Evolutionary conservation across 2,113 vertebrate genomes (phyloP), one percentile per base, ranked within the genome.

Genomic region (Vicugna pacos): DNA sequence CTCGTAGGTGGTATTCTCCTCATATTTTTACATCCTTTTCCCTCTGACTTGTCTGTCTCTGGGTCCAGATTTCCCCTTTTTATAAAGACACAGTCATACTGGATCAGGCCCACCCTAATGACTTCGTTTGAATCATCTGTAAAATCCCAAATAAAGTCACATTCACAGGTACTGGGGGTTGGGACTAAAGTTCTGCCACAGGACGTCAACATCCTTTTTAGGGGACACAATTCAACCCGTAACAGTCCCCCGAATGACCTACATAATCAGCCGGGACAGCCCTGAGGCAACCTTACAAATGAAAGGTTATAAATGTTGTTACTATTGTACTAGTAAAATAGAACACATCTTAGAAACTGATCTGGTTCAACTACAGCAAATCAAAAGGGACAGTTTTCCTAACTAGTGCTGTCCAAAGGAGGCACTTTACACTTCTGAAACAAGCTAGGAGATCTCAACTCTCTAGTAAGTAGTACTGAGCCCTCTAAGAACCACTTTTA

Each of bases 121-220:
- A 95, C 32, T 95, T 65, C 48, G 42, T 67, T 64, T 67, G 73
- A 42, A 50, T 73, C 19, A 54, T 54, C n/a, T 82, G 16, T 35
- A 73, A 89, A 88, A 82, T 95, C 69, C 67, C 32, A 95, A 50
- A 50, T 76, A 92, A 80, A 64, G 17, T 80, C 64, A 91, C 62
- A 70, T 28, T 62, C 72, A 50, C 13, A 75, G 67, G 64, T 28
- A 50, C 32, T 76, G 1, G 38, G 32, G 14, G 35, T 67, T 58
- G 88, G 32, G 58, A 48, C 38, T 72, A 15, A 89, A 48, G 20
- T 65, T 46, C 46, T 64, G 20, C 19, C n/a, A 73, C 19, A 35
- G 15, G 20, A 65, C 20, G 46, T 67, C 20, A 50, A 24, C 60
- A 58, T 76, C 15, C 15, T 50, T 77, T 77, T 76, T 46, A 46